Conservation (phyloP, 2,888 invertebrate genomes). For the Phorcus lineatus region DNA sequence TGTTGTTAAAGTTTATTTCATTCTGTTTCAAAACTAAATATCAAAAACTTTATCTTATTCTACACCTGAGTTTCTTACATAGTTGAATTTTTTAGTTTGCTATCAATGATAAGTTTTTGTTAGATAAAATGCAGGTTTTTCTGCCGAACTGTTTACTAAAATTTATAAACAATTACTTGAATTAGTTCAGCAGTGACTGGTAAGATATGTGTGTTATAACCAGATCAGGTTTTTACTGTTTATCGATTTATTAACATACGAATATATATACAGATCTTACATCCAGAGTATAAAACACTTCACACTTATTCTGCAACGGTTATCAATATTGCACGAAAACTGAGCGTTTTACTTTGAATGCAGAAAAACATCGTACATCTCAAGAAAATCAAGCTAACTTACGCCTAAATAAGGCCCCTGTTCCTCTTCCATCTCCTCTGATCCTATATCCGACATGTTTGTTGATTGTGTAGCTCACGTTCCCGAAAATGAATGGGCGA, state of each 20-base stretch:
- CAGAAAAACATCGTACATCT: neutral
- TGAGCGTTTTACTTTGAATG: neutral
- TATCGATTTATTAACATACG: neutral
- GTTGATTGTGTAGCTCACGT: neutral
- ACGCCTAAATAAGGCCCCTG: constrained; percentile 73
- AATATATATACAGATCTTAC: neutral
- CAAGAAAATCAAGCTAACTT: constrained; percentile 43
- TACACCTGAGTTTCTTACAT: too few relatives aligned
- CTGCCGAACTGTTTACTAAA: too few relatives aligned
- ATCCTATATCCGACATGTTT: constrained; percentile 72
- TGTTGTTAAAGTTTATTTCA: too few relatives aligned
- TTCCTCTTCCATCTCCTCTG: constrained; percentile 74
- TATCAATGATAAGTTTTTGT: too few relatives aligned
- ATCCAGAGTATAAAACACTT: neutral
- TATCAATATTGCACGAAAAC: neutral
- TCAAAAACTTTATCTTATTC: too few relatives aligned
- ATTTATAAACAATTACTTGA: too few relatives aligned
- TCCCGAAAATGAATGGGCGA: neutral
- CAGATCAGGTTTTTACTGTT: too few relatives aligned
- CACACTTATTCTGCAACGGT: neutral
- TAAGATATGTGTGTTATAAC: too few relatives aligned
- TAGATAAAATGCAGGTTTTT: too few relatives aligned
- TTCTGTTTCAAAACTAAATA: too few relatives aligned
- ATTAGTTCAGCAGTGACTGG: too few relatives aligned
- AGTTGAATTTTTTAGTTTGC: too few relatives aligned